Percentiles rank a stretch among this genome's conserved stretches.
Conservation (phyloP, 2,797 vertebrate species). For the Glyptemys insculpta region DNA sequence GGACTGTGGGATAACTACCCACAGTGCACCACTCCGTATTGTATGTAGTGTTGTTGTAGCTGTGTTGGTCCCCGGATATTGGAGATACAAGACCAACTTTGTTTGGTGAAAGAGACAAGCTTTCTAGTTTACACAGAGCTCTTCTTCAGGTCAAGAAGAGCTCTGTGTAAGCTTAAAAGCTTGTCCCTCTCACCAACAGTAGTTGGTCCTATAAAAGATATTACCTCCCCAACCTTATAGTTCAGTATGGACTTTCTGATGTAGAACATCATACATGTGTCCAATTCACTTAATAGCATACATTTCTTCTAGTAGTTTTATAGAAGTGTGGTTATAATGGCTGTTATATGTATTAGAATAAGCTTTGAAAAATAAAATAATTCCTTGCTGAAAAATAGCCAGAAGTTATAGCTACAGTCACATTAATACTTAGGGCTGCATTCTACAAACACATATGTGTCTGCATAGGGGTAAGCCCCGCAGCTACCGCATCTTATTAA, state of each 20-base stretch:
- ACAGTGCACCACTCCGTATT: background rate
- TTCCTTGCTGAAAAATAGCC: background rate
- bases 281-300: background rate
- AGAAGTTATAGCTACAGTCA: background rate
- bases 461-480: background rate
- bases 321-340: background rate
- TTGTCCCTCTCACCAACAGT: too few species aligned
- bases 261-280: fast-evolving
- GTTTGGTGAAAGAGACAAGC: too few species aligned
- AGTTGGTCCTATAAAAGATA: too few species aligned
- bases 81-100: too few species aligned
- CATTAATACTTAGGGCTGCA: background rate
- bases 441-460: background rate
- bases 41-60: background rate
- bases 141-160: too few species aligned
- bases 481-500: background rate
- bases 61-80: too few species aligned
- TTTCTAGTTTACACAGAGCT: too few species aligned
- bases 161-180: too few species aligned
- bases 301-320: background rate
- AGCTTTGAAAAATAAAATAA: background rate
- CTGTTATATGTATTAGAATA: background rate
- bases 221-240: too few species aligned
- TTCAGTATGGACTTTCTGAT: background rate
- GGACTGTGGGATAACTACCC: too few species aligned